phyloP scores from a whole-genome alignment of 2,113 vertebrate species.

The Myotis brandtii region DNA sequence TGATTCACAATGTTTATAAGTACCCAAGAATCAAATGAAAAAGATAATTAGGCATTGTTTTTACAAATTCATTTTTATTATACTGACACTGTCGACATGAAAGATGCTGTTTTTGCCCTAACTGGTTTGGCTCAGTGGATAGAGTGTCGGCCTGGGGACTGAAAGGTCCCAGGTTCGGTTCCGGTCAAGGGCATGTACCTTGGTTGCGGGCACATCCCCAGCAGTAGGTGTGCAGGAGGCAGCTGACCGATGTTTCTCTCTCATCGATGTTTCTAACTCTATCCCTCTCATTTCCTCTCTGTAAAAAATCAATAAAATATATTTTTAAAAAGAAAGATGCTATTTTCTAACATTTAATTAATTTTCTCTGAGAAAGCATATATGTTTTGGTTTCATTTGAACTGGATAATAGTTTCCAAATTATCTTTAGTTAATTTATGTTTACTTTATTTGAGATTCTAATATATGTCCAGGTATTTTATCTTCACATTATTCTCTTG shows the following conservation, averaged over 20 bases:
- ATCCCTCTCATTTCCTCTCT: too few species aligned
- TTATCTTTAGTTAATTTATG: not conserved
- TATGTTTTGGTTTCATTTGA: constrained; percentile 69
- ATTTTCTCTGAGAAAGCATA: constrained; percentile 59
- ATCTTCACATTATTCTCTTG: constrained; percentile 27
- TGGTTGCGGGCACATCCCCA: too few species aligned
- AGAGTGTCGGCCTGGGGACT: too few species aligned
- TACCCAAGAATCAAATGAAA: constrained; percentile 40
- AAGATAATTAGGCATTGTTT: constrained; percentile 53
- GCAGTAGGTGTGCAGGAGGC: too few species aligned
- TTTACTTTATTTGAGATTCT: not conserved
- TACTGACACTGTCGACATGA: constrained; percentile 54
- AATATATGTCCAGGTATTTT: constrained; percentile 62
- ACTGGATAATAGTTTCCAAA: constrained; percentile 43
- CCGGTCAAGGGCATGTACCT: too few species aligned
- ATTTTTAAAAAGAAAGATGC: too few species aligned
- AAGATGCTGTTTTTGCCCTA: constrained; percentile 21
- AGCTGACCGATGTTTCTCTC: too few species aligned
- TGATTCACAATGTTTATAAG: constrained; percentile 31
- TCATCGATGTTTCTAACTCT: too few species aligned
- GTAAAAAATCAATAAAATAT: too few species aligned
- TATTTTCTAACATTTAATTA: constrained; percentile 48
- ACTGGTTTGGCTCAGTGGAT: too few species aligned
- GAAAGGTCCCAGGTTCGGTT: too few species aligned
- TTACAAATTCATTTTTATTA: constrained; percentile 65